Evolutionary conservation across 1,140 invertebrate genomes (phyloP).

Genomic region (Drosophila varians): DNA sequence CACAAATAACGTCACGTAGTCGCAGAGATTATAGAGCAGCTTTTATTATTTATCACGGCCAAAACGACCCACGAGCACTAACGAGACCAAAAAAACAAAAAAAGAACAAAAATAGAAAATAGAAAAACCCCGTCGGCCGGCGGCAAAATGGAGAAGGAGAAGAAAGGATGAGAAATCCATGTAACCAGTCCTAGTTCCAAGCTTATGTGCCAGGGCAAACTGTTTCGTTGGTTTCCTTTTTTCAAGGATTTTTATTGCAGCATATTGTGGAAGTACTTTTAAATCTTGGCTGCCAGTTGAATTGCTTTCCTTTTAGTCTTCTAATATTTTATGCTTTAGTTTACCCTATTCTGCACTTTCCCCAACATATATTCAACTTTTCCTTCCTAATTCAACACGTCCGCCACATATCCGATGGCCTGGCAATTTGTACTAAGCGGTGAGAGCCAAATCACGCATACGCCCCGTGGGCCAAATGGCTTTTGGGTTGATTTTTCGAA

Average conservation of each 20-base stretch:
- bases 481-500: constrained; percentile 23
- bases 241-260: constrained; percentile 80
- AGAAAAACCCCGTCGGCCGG: constrained; percentile 71
- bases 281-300: constrained; percentile 76
- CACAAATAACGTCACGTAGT: constrained; percentile 83
- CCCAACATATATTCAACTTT: neutral
- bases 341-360: neutral
- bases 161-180: neutral
- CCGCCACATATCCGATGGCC: constrained; percentile 24
- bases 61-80: constrained; percentile 74
- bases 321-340: constrained; percentile 69
- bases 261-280: constrained; percentile 81
- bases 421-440: constrained; percentile 23
- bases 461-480: constrained; percentile 33
- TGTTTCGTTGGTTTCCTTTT: constrained; percentile 26
- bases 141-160: constrained; percentile 22
- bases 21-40: constrained; percentile 83
- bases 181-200: neutral
- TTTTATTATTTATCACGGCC: constrained; percentile 83
- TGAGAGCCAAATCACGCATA: constrained; percentile 62
- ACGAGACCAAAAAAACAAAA: constrained; percentile 65
- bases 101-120: neutral
- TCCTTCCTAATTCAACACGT: constrained; percentile 61
- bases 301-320: constrained; percentile 69
- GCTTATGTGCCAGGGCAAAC: constrained; percentile 31